Base-by-base conservation (phyloP, 2,113 vertebrate species). In the Pholis gunnellus region DNA sequence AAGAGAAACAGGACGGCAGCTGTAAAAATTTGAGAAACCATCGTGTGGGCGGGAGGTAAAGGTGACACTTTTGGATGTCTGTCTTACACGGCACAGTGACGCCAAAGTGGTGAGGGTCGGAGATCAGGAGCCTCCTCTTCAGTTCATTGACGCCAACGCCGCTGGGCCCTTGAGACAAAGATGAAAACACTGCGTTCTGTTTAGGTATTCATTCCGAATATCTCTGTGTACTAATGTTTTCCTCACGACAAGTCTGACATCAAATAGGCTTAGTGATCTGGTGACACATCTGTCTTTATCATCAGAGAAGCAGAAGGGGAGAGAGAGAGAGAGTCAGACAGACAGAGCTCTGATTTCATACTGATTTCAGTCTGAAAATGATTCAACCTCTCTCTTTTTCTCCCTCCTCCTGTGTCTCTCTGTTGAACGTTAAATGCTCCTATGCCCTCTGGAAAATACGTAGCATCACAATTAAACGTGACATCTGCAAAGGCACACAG, bases 121-220 rank as follows among this genome's bases (percentile, higher is more conserved):
- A 97, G 90, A 98, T 95, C 65, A 98, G 93, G 78, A 98, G 93
- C 90, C 96, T 97, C 91, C 95, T 94, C 91, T 98, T 98, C 70
- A 99, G 94, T 83, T 98, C 97, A 76, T 95, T 98, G 54, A 98
- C 91, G 69, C 97, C 97, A 44, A 98, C 97, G 73, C 97, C 96
- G 0, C 96, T 95, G 22, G 97, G 97, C 83, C 97, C 97, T 99
- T 44, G 75, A 79, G 93, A 94, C 40, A 82, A n/a, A 84, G 75
- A 84, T 75, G n/a, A 77, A 79, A 85, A 90, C 60, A 72, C 25
- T 29, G 40, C n/a, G 78, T 60, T 80, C 71, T 75, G 72, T 14
- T 27, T 2, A 57, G 31, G 63, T 68, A 60, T 89, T 78, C 52
- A 60, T 81, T 85, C 79, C 73, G 46, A 73, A 56, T 67, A 75